Percentiles rank a stretch among this genome's conserved stretches.
phyloP scores from a whole-genome alignment of 2,797 vertebrate genomes.

The Orestias chungarensis region DNA sequence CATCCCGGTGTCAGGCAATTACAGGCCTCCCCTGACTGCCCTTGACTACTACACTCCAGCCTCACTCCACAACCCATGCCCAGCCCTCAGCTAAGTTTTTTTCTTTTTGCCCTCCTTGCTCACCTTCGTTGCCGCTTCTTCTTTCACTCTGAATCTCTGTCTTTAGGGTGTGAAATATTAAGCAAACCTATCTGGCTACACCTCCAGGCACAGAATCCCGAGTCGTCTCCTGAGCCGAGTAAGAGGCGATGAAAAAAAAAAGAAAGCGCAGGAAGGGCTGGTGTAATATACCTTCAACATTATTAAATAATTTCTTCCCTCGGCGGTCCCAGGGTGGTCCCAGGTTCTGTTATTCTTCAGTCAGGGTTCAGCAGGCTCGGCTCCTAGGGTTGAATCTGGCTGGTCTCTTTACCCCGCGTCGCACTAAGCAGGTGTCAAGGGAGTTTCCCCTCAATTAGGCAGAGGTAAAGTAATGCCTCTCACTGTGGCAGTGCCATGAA shows the following conservation, averaged over 20 bases:
- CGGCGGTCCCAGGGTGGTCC: conserved; percentile 68
- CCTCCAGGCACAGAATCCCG: conserved; percentile 64
- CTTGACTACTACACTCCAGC: conserved; percentile 70
- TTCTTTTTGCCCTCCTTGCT: conserved; percentile 33
- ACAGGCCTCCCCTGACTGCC: conserved; percentile 74
- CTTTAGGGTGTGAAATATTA: conserved; percentile 78
- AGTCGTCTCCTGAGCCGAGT: conserved; percentile 55
- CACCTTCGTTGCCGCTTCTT: conserved; percentile 46
- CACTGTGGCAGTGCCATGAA: conserved; percentile 71
- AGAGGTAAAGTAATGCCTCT: conserved; percentile 81
- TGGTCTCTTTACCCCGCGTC: conserved; percentile 51
- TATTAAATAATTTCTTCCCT: conserved; percentile 76
- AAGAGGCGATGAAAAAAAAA: conserved; percentile 18
- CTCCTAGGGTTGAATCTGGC: conserved; percentile 63
- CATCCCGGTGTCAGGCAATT: conserved; percentile 72
- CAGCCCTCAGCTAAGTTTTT: conserved; percentile 50
- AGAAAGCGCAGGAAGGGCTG: conserved; percentile 43
- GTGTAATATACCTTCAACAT: conserved; percentile 74
- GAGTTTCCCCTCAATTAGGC: conserved; percentile 86
- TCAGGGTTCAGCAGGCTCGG: conserved; percentile 74
- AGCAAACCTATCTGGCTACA: conserved; percentile 73
- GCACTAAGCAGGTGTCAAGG: conserved; percentile 78
- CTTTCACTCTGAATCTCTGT: conserved; percentile 43
- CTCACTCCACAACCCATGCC: conserved; percentile 66
- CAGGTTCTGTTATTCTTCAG: conserved; percentile 68